These are phyloP conservation scores for Mesaphorura yosii DNA, from an alignment of 1,140 invertebrate genomes.

Conservation along the genomic window DNA sequence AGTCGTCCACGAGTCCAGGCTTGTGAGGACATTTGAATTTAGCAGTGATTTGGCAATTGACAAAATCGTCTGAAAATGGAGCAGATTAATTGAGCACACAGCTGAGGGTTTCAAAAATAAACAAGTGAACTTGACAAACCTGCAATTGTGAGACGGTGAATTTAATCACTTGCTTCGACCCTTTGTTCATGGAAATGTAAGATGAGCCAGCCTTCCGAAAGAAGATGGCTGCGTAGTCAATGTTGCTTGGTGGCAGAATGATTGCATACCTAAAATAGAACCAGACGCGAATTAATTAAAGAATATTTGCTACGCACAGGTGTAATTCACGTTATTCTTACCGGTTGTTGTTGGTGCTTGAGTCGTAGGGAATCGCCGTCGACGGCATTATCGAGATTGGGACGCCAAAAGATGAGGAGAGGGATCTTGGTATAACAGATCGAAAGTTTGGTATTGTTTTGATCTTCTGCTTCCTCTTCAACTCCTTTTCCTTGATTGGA, in stretches of 20 bases:
- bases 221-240: constrained; percentile 29
- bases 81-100: constrained; percentile 71
- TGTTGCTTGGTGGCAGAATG: too few relatives aligned
- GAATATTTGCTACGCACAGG: too few relatives aligned
- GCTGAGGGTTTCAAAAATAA: constrained; percentile 53
- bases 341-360: too few relatives aligned
- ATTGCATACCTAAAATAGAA: constrained; percentile 9
- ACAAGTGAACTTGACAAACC: constrained; percentile 8
- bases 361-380: too few relatives aligned
- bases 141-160: constrained; percentile 26
- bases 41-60: constrained; percentile 74
- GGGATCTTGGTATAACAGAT: constrained; percentile 80
- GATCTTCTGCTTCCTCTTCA: constrained; percentile 31
- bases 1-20: constrained; percentile 65
- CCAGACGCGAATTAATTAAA: too few relatives aligned
- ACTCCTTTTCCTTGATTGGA: constrained; percentile 28
- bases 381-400: too few relatives aligned
- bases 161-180: constrained; percentile 15
- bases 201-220: constrained; percentile 86
- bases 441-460: constrained; percentile 38
- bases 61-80: constrained; percentile 54
- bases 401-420: constrained; percentile 68
- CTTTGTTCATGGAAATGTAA: constrained; percentile 44
- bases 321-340: too few relatives aligned
- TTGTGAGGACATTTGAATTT: constrained; percentile 65